phyloP scores from a whole-genome alignment of 2,113 vertebrate species.

The Micromys minutus region DNA sequence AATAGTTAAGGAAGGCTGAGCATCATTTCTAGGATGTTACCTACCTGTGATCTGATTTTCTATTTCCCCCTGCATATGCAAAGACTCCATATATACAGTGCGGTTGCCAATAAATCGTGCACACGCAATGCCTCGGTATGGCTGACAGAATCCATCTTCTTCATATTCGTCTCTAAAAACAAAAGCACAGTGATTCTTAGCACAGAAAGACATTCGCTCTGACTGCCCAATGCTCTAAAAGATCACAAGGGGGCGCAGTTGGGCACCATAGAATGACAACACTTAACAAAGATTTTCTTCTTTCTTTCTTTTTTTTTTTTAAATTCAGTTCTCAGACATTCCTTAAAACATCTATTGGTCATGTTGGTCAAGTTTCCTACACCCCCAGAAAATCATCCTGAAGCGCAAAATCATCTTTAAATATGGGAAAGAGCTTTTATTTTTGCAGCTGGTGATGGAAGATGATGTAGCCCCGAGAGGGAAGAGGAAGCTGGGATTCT shows the following conservation, averaged over 20 bases:
- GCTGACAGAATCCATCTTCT: constrained; percentile 98
- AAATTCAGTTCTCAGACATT: neutral
- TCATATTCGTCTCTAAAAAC: constrained; percentile 93
- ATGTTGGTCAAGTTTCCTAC: constrained; percentile 63
- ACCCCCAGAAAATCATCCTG: constrained; percentile 54
- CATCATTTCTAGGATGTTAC: constrained; percentile 48
- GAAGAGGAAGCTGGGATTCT: constrained; percentile 69
- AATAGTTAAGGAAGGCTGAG: neutral
- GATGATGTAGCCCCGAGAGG: constrained; percentile 63
- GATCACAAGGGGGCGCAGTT: constrained; percentile 83
- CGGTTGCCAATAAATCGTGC: constrained; percentile 97
- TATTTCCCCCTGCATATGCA: constrained; percentile 99
- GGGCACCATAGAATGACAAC: neutral
- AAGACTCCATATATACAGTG: constrained; percentile 98
- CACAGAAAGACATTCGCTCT: neutral
- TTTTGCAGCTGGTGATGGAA: constrained; percentile 76
- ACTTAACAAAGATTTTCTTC: neutral
- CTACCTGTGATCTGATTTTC: constrained; percentile 99
- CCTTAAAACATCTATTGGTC: constrained; percentile 68
- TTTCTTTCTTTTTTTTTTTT: neutral
- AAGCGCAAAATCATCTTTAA: constrained; percentile 68
- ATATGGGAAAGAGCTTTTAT: constrained; percentile 73
- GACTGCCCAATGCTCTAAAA: neutral
- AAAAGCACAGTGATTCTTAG: constrained; percentile 45
- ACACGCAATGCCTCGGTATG: constrained; percentile 98